A percentile compares a stretch with the other conserved stretches of the same genome.
Evolutionary conservation across 2,797 vertebrate genomes (phyloP).

Genomic region (Manis javanica): DNA sequence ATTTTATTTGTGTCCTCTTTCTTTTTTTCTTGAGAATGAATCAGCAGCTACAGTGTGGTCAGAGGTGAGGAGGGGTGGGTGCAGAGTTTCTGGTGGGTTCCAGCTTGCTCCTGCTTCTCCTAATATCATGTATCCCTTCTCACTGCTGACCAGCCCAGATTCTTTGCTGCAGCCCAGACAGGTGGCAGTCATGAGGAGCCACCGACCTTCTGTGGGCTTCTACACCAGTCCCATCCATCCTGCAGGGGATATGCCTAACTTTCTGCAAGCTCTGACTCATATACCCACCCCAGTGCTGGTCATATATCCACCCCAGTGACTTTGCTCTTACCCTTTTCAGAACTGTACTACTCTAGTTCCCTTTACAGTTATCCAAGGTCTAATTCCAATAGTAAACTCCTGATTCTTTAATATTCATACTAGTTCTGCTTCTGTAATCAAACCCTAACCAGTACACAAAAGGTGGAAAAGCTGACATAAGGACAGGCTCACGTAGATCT

Average conservation of each 20-base stretch:
- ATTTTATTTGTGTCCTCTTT: too few species aligned
- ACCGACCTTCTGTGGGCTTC: neutral
- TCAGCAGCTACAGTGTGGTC: neutral
- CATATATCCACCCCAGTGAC: neutral
- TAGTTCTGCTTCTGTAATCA: neutral
- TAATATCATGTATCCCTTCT: neutral
- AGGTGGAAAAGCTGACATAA: fast-evolving
- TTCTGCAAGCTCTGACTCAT: neutral
- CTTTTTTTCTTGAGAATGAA: too few species aligned
- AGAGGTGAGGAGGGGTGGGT: neutral
- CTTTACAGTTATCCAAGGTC: too few species aligned
- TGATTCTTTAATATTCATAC: neutral
- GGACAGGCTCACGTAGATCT: neutral
- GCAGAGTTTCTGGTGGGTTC: neutral
- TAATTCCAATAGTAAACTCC: neutral
- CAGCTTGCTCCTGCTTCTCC: neutral
- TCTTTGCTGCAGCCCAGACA: neutral
- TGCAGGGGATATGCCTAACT: neutral
- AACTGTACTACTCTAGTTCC: neutral
- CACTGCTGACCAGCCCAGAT: neutral
- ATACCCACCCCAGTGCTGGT: neutral
- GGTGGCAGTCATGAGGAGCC: neutral
- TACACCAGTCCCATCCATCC: too few species aligned
- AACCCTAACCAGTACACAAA: neutral
- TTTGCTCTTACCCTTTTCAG: neutral